A percentile compares a stretch with the other conserved stretches of the same genome.
Evolutionary conservation across 2,797 vertebrate species (phyloP).

Genomic region (Monodelphis domestica): DNA sequence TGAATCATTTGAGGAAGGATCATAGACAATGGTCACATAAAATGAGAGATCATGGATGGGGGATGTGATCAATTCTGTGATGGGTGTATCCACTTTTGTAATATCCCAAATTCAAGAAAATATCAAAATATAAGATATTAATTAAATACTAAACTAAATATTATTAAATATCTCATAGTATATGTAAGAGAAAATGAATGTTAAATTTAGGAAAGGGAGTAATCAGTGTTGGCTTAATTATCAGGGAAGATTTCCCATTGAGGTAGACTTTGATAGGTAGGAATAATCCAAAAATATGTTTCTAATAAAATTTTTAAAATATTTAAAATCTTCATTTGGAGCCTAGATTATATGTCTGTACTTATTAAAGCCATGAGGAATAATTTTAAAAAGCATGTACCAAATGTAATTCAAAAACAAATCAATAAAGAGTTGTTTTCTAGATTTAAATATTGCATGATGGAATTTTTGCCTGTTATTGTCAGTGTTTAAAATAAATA

Average conservation of each 20-base stretch:
- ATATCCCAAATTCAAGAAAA: background rate
- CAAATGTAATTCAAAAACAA: background rate
- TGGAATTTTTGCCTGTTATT: background rate
- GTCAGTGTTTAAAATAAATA: constrained; percentile 8
- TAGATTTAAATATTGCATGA: background rate
- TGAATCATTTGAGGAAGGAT: background rate
- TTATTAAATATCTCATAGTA: background rate
- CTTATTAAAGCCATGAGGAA: background rate
- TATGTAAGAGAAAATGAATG: background rate
- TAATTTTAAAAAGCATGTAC: background rate
- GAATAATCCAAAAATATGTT: background rate
- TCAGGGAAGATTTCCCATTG: background rate
- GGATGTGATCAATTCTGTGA: background rate
- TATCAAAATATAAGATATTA: background rate
- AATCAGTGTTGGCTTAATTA: background rate
- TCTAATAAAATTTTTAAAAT: background rate
- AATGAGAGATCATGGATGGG: background rate
- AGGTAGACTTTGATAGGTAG: background rate
- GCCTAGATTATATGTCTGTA: background rate
- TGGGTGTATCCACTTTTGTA: background rate
- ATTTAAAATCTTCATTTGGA: background rate
- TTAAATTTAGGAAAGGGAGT: background rate
- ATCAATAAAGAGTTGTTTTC: constrained; percentile 1
- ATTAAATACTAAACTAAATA: background rate
- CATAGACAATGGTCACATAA: background rate